phyloP scores from a whole-genome alignment of 2,113 vertebrate genomes.

The Poeciliopsis occidentalis region DNA sequence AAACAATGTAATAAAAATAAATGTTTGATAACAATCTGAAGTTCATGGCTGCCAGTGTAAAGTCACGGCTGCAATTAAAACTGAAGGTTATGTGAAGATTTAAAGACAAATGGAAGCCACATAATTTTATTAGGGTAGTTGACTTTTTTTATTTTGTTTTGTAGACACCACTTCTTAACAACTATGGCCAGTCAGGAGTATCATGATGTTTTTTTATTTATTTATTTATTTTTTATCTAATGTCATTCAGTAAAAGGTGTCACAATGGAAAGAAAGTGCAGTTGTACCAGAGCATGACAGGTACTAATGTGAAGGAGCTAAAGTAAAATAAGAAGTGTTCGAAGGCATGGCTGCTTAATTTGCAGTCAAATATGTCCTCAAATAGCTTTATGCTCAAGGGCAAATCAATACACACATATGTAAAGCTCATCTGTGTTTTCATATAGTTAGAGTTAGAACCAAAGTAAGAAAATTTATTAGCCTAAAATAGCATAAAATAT shows the following conservation, averaged over 20 bases:
- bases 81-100: constrained; percentile 59
- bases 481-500: not conserved
- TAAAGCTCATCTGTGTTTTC: constrained; percentile 50
- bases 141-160: constrained; percentile 24
- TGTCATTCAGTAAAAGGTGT: constrained; percentile 58
- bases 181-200: not conserved
- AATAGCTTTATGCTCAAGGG: constrained; percentile 36
- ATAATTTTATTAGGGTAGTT: constrained; percentile 41
- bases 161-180: constrained; percentile 30
- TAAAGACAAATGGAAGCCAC: constrained; percentile 50
- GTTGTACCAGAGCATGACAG: constrained; percentile 34
- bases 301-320: constrained; percentile 33
- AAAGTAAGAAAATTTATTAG: constrained; percentile 2
- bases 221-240: constrained; percentile 44
- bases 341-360: constrained; percentile 38
- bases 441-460: constrained; percentile 31
- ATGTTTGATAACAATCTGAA: constrained; percentile 69
- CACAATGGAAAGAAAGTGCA: constrained; percentile 7
- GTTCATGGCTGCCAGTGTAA: constrained; percentile 43
- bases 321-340: constrained; percentile 22
- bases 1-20: constrained; percentile 62
- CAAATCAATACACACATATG: constrained; percentile 61
- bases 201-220: constrained; percentile 34
- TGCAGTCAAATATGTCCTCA: constrained; percentile 39
- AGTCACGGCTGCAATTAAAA: constrained; percentile 59